Evolutionary conservation across 1,140 invertebrate genomes (phyloP).

Genomic region (Geopemphigus sp.): DNA sequence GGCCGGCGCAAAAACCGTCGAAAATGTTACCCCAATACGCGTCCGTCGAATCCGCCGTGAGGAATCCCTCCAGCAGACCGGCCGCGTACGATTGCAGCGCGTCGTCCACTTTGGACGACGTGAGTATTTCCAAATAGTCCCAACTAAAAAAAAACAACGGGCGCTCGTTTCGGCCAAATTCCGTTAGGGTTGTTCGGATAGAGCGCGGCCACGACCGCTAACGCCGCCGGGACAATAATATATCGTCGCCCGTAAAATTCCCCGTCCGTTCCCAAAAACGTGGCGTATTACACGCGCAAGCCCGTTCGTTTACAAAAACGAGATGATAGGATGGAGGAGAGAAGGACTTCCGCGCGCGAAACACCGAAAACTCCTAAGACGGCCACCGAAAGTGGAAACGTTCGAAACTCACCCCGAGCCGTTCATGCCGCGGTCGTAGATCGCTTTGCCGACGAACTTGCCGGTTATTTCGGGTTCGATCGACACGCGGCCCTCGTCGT

Average conservation of each 20-base stretch:
- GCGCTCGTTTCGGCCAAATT: no score
- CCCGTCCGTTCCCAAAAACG: no score
- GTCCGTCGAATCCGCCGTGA: slow-evolving; percentile 77
- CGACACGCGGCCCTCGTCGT: not conserved
- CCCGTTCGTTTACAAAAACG: no score
- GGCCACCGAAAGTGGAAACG: no score
- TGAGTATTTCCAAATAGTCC: slow-evolving; percentile 76
- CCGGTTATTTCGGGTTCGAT: not conserved
- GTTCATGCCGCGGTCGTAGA: slow-evolving; percentile 16
- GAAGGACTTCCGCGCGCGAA: no score
- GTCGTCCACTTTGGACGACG: slow-evolving; percentile 68
- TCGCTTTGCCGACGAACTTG: slow-evolving; percentile 3
- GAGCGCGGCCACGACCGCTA: no score
- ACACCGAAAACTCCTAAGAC: no score
- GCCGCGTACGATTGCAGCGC: slow-evolving; percentile 81
- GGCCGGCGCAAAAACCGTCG: slow-evolving; percentile 65
- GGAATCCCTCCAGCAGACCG: slow-evolving; percentile 79
- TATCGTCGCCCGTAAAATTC: no score
- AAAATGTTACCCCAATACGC: slow-evolving; percentile 78
- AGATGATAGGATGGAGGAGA: no score
- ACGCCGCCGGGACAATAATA: no score
- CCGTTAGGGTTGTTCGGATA: no score
- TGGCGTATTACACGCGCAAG: no score
- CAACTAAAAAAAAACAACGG: slow-evolving; percentile 59
- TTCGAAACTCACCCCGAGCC: slow-evolving; percentile 31